Base-by-base conservation (phyloP, 2,888 invertebrate species). In the Linyphia triangularis region DNA sequence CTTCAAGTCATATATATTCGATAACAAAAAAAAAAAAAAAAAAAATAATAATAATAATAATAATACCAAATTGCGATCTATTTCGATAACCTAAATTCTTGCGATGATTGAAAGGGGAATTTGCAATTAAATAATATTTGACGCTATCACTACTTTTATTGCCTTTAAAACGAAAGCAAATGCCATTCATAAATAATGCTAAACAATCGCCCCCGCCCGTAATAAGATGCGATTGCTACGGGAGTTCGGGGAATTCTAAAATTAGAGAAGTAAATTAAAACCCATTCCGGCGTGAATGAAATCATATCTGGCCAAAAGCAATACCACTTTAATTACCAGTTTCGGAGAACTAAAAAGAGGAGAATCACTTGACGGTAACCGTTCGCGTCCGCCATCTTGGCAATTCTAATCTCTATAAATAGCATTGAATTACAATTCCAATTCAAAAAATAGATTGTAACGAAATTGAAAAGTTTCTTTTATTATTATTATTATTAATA, bases 301-400 rank as follows among this genome's bases (percentile, higher is more conserved):
- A 19, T 22, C 67, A 22, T 37, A 33, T 69, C 67, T 19, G 22
- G 19, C 19, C 28, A 69, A 37, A 19, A 10, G 67, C 67, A 69
- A 69, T 69, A 13, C 37, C 67, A 22, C 33, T 69, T 69, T 69
- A 69, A 69, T 69, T 69, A 69, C 67, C 2, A 13, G 9, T 4
- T 33, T 9, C 5, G 10, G 9, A 33, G 63, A 6, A 26, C 7
- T 22, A 9, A 16, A 67, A 67, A 9, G 33, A 7, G 63, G 33
- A 30, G 57, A 57, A 57, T 57, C 19, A 57, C 5, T 57, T 16
- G 19, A 57, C 19, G 57, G 57, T 13, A 16, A 13, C 3, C 22
- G 0, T 65, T 37, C 13, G 33, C n/a, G 9, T 30, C 37, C 22
- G 1, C 37, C 33, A 33, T 33, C 33, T 33, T 33, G 33, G 9